These are phyloP conservation scores for Chrysemys picta DNA, from an alignment of 2,113 vertebrate genomes.

Conservation along the genomic window DNA sequence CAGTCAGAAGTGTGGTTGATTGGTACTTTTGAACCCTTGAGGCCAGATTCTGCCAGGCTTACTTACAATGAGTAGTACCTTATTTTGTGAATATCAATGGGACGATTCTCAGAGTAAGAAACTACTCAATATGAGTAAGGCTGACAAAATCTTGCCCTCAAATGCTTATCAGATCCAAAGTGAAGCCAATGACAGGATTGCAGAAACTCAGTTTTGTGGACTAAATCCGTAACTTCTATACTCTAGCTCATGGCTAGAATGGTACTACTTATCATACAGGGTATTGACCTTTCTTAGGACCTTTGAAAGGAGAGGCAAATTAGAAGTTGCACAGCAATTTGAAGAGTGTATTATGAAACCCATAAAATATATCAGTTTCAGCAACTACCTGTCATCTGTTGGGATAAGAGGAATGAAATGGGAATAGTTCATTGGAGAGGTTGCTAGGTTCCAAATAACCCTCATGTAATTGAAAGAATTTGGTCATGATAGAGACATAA, in stretches of 20 bases:
- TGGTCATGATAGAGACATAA: conserved; percentile 49
- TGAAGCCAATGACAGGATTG: not conserved
- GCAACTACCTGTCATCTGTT: conserved; percentile 51
- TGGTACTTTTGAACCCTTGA: not conserved
- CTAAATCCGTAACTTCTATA: not conserved
- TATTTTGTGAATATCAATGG: not conserved
- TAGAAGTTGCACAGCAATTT: conserved; percentile 40
- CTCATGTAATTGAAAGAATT: conserved; percentile 57
- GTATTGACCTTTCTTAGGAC: conserved; percentile 43
- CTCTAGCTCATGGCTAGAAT: not conserved
- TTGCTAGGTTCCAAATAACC: conserved; percentile 40
- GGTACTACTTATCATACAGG: conserved; percentile 16
- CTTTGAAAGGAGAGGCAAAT: conserved; percentile 28
- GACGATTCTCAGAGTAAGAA: not conserved
- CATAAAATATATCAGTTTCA: conserved; percentile 67
- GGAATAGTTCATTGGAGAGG: not conserved
- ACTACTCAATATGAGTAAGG: not conserved
- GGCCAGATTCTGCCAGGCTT: not conserved
- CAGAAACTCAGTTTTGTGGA: not conserved
- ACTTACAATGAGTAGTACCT: not conserved
- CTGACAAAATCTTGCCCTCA: not conserved
- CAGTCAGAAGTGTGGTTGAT: not conserved
- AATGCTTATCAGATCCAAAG: not conserved
- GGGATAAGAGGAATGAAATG: conserved; percentile 47
- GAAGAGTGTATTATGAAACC: conserved; percentile 47